These are phyloP conservation scores for Tragelaphus strepsiceros DNA, from an alignment of 2,113 vertebrate genomes.

Conservation along the genomic window DNA sequence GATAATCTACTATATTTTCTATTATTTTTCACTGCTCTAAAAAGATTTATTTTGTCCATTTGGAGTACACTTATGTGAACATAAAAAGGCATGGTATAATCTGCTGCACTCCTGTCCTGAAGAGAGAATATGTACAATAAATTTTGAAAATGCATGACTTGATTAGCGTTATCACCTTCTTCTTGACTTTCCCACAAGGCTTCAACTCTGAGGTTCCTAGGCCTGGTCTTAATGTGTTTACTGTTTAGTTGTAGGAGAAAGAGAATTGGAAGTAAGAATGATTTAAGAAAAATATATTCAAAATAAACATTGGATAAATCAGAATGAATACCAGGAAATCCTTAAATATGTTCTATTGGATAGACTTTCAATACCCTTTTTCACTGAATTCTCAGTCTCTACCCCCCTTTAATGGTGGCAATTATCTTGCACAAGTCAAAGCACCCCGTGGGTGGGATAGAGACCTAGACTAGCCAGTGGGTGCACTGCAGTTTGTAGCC, in stretches of 20 bases:
- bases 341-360: background rate
- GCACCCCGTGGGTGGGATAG: background rate
- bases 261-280: background rate
- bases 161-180: background rate
- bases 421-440: background rate
- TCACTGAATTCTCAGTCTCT: background rate
- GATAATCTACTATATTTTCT: background rate
- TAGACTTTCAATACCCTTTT: background rate
- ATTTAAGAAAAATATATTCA: background rate
- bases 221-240: accelerated
- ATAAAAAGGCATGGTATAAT: background rate
- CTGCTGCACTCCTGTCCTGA: background rate
- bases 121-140: background rate
- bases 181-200: background rate
- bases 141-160: background rate
- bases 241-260: background rate
- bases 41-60: background rate
- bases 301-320: background rate
- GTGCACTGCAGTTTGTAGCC: background rate
- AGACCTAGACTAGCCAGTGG: background rate
- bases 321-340: background rate
- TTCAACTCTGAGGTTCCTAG: background rate
- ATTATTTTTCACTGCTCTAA: background rate
- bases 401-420: background rate
- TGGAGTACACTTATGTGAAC: background rate